Conservation (phyloP, 2,888 invertebrate species). For the Aporophyla lueneburgensis region DNA sequence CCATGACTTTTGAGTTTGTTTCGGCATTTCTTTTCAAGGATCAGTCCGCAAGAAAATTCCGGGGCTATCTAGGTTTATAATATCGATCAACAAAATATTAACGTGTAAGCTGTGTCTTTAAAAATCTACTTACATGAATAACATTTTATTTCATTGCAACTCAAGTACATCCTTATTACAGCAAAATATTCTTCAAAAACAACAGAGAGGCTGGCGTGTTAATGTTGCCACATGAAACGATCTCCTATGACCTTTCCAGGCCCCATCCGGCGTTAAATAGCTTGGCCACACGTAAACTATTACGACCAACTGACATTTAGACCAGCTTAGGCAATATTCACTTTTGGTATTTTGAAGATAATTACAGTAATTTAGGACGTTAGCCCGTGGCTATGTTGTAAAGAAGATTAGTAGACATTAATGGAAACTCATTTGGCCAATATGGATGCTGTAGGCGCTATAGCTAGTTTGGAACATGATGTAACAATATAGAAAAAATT, state of each 20-base stretch:
- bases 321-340: conserved; percentile 31
- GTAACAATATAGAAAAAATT: conserved; percentile 7
- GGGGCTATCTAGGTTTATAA: too few species aligned
- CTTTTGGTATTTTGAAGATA: conserved; percentile 36
- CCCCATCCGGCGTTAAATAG: conserved; percentile 16
- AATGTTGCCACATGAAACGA: conserved; percentile 16
- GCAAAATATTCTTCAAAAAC: not conserved
- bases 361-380: conserved; percentile 14
- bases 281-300: conserved; percentile 34
- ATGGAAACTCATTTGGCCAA: not conserved
- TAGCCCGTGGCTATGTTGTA: not conserved
- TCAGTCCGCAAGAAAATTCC: too few species aligned
- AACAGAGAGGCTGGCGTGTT: not conserved
- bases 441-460: not conserved
- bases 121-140: too few species aligned
- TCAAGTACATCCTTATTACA: not conserved
- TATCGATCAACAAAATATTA: too few species aligned
- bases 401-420: not conserved
- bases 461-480: conserved; percentile 13
- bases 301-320: conserved; percentile 57
- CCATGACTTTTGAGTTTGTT: too few species aligned
- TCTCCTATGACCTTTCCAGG: conserved; percentile 36
- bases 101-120: too few species aligned
- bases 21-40: too few species aligned
- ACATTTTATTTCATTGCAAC: too few species aligned